Base-by-base conservation (phyloP, 35 echinoderm and acorn worm species). In the Apostichopus japonicus region DNA sequence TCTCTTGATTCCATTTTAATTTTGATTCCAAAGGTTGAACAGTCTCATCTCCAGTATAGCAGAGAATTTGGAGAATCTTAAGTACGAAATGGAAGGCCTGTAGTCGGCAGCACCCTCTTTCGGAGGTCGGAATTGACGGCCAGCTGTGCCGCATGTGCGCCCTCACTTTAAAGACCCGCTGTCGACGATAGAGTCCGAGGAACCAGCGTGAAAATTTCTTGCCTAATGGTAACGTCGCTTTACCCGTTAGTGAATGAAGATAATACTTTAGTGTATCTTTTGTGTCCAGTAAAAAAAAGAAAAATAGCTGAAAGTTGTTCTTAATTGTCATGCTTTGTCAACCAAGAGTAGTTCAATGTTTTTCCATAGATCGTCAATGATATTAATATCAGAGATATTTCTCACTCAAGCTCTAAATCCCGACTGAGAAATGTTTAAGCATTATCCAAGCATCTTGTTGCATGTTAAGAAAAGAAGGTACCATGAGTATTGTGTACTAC, bases 1-100 rank as follows among this genome's bases (percentile, higher is more conserved):
- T 78, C 8, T 23, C 77, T 11, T 9, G 3, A 78, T 8, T 78
- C 10, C 8, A 78, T 13, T 13, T 78, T 78, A 13, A 78, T 44
- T 86, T 86, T 87, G 19, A 19, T 11, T 5, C 24, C 33, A 62
- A 56, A 92, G 90, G 78, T 80, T 92, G 90, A 92, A 92, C 56
- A 62, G 51, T 51, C 77, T 92, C 11, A 77, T 92, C 22, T 16
- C 76, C 54, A 80, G 57, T 63, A 79, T 92, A 80, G 78, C 77
- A 63, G 78, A 82, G 16, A 56, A 65, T 53, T 57, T 92, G 57
- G 90, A 92, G 55, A 92, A 82, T 44, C 75, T 92, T n/a, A 92
- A 92, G 55, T 92, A 92, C 52, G 90, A 92, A n/a, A 92, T 77
- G 56, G 90, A 92, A 82, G 90, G 77, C 51, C 71, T 92, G 58